A percentile compares a stretch with the other conserved stretches of the same genome.
Conservation (phyloP, 2,113 vertebrate genomes). For the Anguilla japonica region DNA sequence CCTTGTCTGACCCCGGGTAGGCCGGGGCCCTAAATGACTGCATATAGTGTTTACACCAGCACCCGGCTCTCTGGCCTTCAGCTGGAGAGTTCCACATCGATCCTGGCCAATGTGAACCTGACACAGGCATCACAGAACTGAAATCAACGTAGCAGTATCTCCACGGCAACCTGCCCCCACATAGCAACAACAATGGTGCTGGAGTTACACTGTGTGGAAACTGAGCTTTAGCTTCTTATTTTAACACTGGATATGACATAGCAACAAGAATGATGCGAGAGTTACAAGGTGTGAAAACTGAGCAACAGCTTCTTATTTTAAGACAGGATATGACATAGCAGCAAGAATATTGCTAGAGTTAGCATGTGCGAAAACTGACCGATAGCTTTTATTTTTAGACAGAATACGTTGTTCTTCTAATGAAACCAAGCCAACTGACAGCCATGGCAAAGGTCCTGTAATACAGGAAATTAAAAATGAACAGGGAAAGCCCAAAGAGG, state of each 20-base stretch:
- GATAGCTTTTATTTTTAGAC: too few relatives aligned
- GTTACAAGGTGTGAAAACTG: neutral
- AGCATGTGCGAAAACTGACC: neutral
- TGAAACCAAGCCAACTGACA: neutral
- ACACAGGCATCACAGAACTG: neutral
- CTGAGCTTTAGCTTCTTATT: neutral
- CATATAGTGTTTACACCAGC: too few relatives aligned
- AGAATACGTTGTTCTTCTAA: too few relatives aligned
- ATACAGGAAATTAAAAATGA: neutral
- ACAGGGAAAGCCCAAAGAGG: neutral
- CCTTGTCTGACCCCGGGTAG: too few relatives aligned
- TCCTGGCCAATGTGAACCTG: neutral
- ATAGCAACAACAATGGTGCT: neutral
- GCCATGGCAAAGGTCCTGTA: neutral
- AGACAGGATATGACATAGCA: neutral
- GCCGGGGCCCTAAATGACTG: too few relatives aligned
- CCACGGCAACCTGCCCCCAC: neutral
- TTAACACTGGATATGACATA: neutral
- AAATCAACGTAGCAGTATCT: neutral
- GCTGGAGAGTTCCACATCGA: neutral
- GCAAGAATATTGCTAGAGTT: neutral
- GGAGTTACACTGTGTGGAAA: neutral
- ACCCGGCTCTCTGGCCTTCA: too few relatives aligned
- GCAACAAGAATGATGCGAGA: neutral
- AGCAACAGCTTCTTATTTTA: too few relatives aligned